These are phyloP conservation scores for Azorinus chamasolen DNA, from an alignment of 2,888 invertebrate species.

Conservation along the genomic window DNA sequence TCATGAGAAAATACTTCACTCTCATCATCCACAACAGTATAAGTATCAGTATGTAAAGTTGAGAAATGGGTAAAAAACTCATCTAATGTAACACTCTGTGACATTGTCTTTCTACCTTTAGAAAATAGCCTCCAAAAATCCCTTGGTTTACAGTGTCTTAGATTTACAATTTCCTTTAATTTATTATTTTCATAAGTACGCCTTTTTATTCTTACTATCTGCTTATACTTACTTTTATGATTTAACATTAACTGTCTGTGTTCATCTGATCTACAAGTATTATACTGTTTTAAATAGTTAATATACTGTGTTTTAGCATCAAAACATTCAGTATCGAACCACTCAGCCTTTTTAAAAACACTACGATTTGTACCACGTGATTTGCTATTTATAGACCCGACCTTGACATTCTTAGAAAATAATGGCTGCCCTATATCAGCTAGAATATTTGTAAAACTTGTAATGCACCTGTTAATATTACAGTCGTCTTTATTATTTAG, in stretches of 20 bases:
- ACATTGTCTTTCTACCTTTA: neutral
- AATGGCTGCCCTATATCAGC: slow-evolving; percentile 3
- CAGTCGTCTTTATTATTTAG: neutral
- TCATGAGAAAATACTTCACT: neutral
- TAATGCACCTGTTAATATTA: neutral
- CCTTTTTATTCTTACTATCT: slow-evolving; percentile 2
- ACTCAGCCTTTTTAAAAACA: slow-evolving; percentile 2
- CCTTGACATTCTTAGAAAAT: slow-evolving; percentile 15
- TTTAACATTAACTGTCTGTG: neutral
- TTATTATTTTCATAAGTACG: neutral
- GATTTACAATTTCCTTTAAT: neutral
- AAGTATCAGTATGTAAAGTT: neutral
- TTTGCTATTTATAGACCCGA: too few species aligned
- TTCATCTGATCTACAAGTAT: neutral
- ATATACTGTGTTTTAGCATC: slow-evolving; percentile 1
- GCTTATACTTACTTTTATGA: slow-evolving; percentile 5
- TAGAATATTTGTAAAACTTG: slow-evolving; percentile 1
- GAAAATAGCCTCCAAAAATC: slow-evolving; percentile 17
- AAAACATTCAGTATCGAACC: slow-evolving; percentile 14
- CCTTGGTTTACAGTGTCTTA: neutral
- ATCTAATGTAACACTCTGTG: neutral
- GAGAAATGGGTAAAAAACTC: slow-evolving; percentile 9
- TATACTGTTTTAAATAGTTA: slow-evolving; percentile 1
- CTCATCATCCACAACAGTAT: neutral
- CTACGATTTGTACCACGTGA: too few species aligned